These are phyloP conservation scores for Atta cephalotes DNA, from an alignment of 1,140 invertebrate genomes.

Conservation along the genomic window DNA sequence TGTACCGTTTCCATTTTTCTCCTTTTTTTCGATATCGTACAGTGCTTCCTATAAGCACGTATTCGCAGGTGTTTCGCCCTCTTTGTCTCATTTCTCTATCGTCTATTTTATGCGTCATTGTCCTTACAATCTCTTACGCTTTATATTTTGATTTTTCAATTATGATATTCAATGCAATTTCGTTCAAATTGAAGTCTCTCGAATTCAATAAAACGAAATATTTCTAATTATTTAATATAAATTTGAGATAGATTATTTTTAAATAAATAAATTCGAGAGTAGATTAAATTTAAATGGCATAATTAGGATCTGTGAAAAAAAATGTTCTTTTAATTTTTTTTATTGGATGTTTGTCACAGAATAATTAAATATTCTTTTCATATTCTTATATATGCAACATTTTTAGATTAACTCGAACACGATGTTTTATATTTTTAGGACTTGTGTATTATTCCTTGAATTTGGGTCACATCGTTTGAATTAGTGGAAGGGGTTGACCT, in stretches of 20 bases:
- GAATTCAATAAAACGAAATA: background rate
- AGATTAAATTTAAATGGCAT: background rate
- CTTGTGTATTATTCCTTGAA: constrained; percentile 40
- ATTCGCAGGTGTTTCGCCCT: constrained; percentile 51
- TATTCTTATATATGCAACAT: background rate
- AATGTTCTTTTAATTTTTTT: background rate
- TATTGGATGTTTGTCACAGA: background rate
- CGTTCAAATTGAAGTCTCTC: background rate
- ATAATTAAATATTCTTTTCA: background rate
- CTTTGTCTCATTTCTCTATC: background rate
- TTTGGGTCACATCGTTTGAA: constrained; percentile 69
- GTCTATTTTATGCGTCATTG: constrained; percentile 11
- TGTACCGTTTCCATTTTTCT: constrained; percentile 19
- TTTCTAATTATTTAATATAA: background rate
- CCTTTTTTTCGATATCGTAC: constrained; percentile 48
- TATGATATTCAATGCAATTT: background rate
- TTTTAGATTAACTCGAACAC: constrained; percentile 4
- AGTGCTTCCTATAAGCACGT: constrained; percentile 19
- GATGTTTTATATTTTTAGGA: constrained; percentile 39
- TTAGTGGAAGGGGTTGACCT: constrained; percentile 63
- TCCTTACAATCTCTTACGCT: background rate
- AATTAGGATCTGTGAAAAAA: background rate
- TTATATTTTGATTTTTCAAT: constrained; percentile 17
- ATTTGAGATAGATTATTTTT: too few relatives aligned
- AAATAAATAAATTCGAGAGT: background rate